Conservation (phyloP, 2,888 invertebrate species). For the Drosophila incognita region DNA sequence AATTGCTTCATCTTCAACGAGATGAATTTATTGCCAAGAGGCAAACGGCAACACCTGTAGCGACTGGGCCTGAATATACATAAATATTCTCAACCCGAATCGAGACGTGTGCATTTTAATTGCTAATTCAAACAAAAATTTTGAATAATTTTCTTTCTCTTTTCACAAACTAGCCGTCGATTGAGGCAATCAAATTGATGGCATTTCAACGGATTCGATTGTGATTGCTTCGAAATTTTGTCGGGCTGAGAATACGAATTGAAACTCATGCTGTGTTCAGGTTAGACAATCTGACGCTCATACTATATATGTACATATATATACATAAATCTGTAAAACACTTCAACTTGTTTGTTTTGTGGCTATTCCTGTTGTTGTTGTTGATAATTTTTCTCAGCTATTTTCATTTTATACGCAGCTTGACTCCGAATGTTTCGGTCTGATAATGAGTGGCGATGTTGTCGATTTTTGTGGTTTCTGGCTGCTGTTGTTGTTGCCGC, state of each 20-base stretch:
- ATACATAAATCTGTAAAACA: constrained; percentile 42
- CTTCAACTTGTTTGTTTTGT: constrained; percentile 45
- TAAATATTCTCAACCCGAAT: constrained; percentile 38
- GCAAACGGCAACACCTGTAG: constrained; percentile 49
- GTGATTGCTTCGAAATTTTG: constrained; percentile 21
- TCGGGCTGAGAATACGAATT: constrained; percentile 5
- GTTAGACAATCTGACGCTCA: constrained; percentile 70
- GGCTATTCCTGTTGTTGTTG: constrained; percentile 32
- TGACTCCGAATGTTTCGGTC: constrained; percentile 56
- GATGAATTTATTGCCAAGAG: constrained; percentile 17
- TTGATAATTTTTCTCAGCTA: constrained; percentile 75
- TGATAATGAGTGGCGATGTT: constrained; percentile 73
- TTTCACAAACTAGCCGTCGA: constrained; percentile 79
- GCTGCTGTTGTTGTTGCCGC: constrained; percentile 45
- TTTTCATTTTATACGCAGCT: constrained; percentile 71
- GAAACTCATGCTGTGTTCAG: constrained; percentile 60
- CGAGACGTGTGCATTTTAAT: constrained; percentile 57
- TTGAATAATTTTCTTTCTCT: constrained; percentile 56
- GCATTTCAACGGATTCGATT: constrained; percentile 48
- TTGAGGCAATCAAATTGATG: constrained; percentile 81
- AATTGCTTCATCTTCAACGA: constrained; percentile 61
- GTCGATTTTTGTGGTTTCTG: constrained; percentile 50
- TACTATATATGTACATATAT: constrained; percentile 35
- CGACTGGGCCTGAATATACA: constrained; percentile 33
- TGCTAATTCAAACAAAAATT: constrained; percentile 69